Conservation (phyloP, 2,888 invertebrate species). For the Dorcus parallelipipedus region DNA sequence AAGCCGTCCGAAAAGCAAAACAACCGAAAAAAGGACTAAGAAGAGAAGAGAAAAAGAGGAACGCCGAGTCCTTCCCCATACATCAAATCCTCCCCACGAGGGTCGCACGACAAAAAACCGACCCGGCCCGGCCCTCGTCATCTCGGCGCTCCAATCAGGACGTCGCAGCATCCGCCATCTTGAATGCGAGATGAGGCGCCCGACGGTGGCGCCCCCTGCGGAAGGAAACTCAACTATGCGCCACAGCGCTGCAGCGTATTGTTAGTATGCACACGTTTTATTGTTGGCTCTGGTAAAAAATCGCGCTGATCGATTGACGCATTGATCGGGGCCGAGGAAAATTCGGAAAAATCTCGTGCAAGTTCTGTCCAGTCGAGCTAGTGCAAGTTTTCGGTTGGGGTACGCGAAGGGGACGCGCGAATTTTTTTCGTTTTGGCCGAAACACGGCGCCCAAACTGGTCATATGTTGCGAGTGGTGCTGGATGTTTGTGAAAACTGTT, state of each 20-base stretch:
- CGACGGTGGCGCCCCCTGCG: constrained; percentile 20
- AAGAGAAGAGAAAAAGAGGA: constrained; percentile 1
- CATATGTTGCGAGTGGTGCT: too few species aligned
- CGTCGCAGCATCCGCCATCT: constrained; percentile 37
- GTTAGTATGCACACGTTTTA: constrained; percentile 36
- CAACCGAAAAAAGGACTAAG: not conserved
- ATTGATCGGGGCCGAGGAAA: too few species aligned
- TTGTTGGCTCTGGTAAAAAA: constrained; percentile 38
- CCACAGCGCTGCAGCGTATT: constrained; percentile 34
- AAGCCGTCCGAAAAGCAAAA: constrained; percentile 16
- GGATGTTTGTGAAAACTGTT: too few species aligned
- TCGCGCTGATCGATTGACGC: constrained; percentile 25
- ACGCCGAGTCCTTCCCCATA: constrained; percentile 4
- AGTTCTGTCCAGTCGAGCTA: too few species aligned
- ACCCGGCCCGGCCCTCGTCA: constrained; percentile 30
- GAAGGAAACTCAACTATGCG: constrained; percentile 8
- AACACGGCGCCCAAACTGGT: not conserved
- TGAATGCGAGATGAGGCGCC: constrained; percentile 32
- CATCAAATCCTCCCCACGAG: constrained; percentile 14
- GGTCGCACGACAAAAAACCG: constrained; percentile 29
- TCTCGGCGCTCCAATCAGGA: constrained; percentile 33
- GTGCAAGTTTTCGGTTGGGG: constrained; percentile 32
- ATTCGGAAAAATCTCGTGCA: too few species aligned
- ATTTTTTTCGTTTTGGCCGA: not conserved
- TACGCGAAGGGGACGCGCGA: not conserved